phyloP scores from a whole-genome alignment of 2,113 vertebrate genomes.

The Phyllostomus hastatus region DNA sequence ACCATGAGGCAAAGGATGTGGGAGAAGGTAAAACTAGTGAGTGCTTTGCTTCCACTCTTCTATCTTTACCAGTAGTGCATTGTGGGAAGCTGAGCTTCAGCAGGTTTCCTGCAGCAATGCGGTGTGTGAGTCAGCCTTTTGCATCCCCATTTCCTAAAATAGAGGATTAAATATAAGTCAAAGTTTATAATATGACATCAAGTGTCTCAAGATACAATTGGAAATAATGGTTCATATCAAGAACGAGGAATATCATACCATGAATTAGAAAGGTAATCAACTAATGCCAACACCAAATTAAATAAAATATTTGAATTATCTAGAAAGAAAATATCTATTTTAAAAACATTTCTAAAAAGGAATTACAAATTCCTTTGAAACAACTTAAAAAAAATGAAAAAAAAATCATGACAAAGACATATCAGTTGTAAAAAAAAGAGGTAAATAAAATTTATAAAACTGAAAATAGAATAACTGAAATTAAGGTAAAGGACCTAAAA shows the following conservation, averaged over 20 bases:
- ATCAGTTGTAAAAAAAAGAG: background rate
- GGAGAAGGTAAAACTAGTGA: background rate
- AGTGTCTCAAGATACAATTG: background rate
- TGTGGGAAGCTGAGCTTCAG: background rate
- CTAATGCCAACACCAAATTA: background rate
- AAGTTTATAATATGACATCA: background rate
- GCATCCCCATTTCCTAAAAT: background rate
- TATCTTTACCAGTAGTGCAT: background rate
- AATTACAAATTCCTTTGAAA: background rate
- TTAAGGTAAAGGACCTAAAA: background rate
- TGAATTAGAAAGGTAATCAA: background rate
- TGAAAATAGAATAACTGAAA: background rate
- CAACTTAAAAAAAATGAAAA: background rate
- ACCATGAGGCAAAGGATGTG: background rate
- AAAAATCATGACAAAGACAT: background rate
- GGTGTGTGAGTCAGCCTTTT: background rate
- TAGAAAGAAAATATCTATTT: background rate
- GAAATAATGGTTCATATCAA: background rate
- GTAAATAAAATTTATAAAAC: background rate
- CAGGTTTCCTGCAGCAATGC: background rate
- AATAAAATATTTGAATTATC: background rate
- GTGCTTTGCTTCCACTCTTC: background rate
- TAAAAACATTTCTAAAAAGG: background rate
- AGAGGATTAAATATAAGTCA: background rate
- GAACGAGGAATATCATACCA: background rate